These are phyloP conservation scores for Pseudococcus jackbeardsleyi DNA, from an alignment of 2,888 invertebrate species.

Conservation along the genomic window DNA sequence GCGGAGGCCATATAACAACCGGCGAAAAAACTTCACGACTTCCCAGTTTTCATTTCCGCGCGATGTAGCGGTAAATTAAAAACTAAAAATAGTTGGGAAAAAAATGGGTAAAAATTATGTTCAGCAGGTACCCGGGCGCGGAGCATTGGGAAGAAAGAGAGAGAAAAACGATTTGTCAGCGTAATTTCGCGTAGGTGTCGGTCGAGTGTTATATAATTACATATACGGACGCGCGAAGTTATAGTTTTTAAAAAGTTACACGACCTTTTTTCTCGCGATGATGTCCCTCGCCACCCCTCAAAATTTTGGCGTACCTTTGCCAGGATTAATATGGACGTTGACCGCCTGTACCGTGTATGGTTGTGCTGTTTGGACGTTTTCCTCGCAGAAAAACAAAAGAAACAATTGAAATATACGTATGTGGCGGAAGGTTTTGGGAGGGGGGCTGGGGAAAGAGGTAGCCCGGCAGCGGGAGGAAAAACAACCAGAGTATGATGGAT, in stretches of 20 bases:
- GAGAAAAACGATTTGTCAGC: slow-evolving; percentile 23
- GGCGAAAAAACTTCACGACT: not conserved
- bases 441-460: no score
- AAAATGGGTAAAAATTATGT: not conserved
- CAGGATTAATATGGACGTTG: not conserved
- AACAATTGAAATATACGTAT: not conserved
- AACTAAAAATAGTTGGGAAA: not conserved
- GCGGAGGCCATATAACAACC: not conserved
- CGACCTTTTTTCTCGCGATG: not conserved
- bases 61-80: slow-evolving; percentile 24
- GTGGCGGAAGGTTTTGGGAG: no score
- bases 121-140: not conserved
- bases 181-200: not conserved
- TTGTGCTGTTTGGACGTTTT: no score
- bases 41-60: slow-evolving; percentile 3
- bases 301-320: not conserved
- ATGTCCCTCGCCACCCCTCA: not conserved
- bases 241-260: slow-evolving; percentile 19
- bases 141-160: no score
- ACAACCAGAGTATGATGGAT: slow-evolving; percentile 34
- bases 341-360: not conserved
- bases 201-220: slow-evolving; percentile 5
- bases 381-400: not conserved
- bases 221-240: not conserved
- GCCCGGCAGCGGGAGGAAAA: not conserved